Conservation (phyloP, 2,113 vertebrate species). For the Phyllostomus hastatus region DNA sequence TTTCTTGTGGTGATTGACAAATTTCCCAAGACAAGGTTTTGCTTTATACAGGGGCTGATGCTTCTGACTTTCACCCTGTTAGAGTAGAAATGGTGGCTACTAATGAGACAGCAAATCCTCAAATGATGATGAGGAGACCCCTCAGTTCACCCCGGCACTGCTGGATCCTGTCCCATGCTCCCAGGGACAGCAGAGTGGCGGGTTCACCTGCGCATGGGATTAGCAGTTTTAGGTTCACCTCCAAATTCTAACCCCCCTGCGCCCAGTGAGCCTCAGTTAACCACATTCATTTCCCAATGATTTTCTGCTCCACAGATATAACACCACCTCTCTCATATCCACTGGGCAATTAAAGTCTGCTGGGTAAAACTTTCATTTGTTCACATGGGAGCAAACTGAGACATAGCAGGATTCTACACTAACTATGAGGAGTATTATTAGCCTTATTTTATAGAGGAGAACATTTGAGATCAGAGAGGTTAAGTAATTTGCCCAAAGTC, state of each 20-base stretch:
- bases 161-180: not conserved
- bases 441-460: not conserved
- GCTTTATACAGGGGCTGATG: not conserved
- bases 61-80: not conserved
- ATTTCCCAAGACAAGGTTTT: not conserved
- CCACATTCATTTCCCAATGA: accelerated
- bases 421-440: not conserved
- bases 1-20: not conserved
- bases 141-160: not conserved
- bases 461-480: not conserved
- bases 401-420: not conserved
- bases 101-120: not conserved
- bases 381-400: not conserved
- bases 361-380: not conserved
- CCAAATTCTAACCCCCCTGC: not conserved
- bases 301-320: not conserved
- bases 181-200: not conserved
- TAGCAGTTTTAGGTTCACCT: not conserved
- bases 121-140: not conserved
- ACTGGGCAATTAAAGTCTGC: not conserved
- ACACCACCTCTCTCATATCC: not conserved
- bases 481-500: not conserved
- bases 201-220: accelerated
- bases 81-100: not conserved
- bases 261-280: not conserved